Base-by-base conservation (phyloP, 2,113 vertebrate species). In the Acrocephalus arundinaceus region DNA sequence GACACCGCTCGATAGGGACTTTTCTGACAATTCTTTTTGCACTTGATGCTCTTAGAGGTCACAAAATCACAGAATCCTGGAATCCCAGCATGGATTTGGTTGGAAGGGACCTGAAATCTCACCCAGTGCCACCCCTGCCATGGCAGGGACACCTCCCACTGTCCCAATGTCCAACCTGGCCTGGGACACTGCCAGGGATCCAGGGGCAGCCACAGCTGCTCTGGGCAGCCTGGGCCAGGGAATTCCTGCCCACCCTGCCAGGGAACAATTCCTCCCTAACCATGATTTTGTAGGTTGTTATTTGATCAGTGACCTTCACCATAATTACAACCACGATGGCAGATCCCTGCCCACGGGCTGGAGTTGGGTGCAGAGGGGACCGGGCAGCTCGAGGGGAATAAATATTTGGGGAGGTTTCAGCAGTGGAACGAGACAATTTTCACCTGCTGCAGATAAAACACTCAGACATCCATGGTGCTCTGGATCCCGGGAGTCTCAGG, bases 381-480 rank as follows among this genome's bases (percentile, higher is more conserved):
- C 5, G 0, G 45, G 73, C 77, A 75, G 18, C 27, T 1, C 0
- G 2, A 22, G 16, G 35, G 7, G 30, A 7, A 2, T 5, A 0
- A 7, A 2, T 5, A 0, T 7, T 33, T 4, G 0, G 59, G 74
- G 89, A 24, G 51, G 37, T 58, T 20, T 35, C 59, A 12, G 52
- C 14, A 1, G 24, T 2, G 7, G 5, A 51, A 22, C 1, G 3
- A 35, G 30, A 18, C 9, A 1, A 2, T 51, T 51, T 12, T 6
- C 35, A 17, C 18, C 63, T 1, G 6, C 10, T 19, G 39, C 5
- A 13, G 67, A 3, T 13, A 5, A 37, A 61, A 3, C 27, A 0
- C 49, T 3, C 2, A 14, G 55, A 4, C 6, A 5, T 0, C 10
- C 4, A 1, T 0, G 55, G 11, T 27, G 74, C 31, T 21, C 74